Base-by-base conservation (phyloP, 2,888 invertebrate genomes). In the Meloe dianella region DNA sequence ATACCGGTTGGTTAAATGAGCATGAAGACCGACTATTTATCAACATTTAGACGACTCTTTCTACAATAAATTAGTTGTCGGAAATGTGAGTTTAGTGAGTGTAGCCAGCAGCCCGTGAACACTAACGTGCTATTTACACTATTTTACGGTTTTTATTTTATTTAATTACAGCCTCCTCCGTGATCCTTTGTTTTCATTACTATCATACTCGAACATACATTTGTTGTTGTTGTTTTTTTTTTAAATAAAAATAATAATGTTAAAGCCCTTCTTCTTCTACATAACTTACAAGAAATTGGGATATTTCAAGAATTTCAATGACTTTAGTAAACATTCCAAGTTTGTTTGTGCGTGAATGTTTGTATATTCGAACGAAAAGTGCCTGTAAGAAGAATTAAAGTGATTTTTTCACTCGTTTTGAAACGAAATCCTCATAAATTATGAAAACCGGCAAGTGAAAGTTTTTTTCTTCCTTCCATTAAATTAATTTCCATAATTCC, bases 81-180 rank as follows among this genome's bases (percentile, higher is more conserved):
- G 80, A 81, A 80, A 80, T 74, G 79, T 74, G 73, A 77, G 77
- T 77, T 79, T 77, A 77, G 79, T 76, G 78, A 74, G 71, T 74
- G 76, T 71, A 72, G 76, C 71, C 80, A 80, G 74, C 78, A 74
- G 79, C 63, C 80, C 81, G 80, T 81, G 80, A 81, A 81, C 79
- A 79, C 75, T 79, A 78, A 75, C 79, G 77, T 75, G 80, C 77
- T 80, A 79, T 81, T 81, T 81, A 81, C 80, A 80, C 80, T 78
- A 80, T 80, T 80, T 80, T 76, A 75, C 75, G 77, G 72, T 80
- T 80, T 80, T 80, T 80, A 77, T 75, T 73, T 72, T 74, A 75
- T 73, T 78, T 79, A 79, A 79, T 80, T 79, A 79, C 75, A 74
- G 75, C 77, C 74, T 77, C 76, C 74, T 76, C 76, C 76, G 70